Evolutionary conservation across 2,113 vertebrate species (phyloP).

Genomic region (Hassar affinis): DNA sequence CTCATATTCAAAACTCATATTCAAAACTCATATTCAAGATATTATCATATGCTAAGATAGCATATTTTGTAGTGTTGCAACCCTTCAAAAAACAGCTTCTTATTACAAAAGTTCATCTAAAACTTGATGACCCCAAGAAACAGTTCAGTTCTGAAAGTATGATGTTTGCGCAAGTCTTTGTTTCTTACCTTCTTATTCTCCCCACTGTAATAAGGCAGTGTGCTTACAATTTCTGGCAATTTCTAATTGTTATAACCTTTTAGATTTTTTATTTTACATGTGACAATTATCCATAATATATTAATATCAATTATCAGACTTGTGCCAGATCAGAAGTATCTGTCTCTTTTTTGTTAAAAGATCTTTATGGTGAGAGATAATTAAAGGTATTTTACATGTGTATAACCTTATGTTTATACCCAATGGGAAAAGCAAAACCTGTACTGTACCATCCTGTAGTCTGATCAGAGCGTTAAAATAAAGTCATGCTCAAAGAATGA

Average conservation of each 20-base stretch:
- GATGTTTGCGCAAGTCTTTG: not conserved
- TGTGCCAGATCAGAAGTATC: not conserved
- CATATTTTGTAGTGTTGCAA: not conserved
- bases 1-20: not conserved
- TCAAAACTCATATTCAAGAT: not conserved
- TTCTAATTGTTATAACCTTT: not conserved
- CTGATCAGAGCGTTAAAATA: not conserved
- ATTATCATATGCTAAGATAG: not conserved
- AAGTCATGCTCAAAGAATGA: not conserved
- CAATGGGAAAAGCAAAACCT: not conserved
- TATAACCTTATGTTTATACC: not conserved
- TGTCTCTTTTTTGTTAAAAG: not conserved
- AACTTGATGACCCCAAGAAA: not conserved
- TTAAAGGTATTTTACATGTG: not conserved
- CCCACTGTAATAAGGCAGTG: not conserved
- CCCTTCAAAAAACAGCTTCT: not conserved
- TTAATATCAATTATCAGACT: not conserved
- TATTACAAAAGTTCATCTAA: not conserved
- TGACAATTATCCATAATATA: not conserved
- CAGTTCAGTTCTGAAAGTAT: not conserved
- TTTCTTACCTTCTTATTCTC: not conserved
- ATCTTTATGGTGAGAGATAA: not conserved
- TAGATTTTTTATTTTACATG: not conserved
- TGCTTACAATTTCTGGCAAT: not conserved
- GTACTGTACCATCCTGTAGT: not conserved